Evolutionary conservation across 1,140 invertebrate species (phyloP), one percentile per base, ranked within the genome.

Genomic region (Drosophila trapezifrons): DNA sequence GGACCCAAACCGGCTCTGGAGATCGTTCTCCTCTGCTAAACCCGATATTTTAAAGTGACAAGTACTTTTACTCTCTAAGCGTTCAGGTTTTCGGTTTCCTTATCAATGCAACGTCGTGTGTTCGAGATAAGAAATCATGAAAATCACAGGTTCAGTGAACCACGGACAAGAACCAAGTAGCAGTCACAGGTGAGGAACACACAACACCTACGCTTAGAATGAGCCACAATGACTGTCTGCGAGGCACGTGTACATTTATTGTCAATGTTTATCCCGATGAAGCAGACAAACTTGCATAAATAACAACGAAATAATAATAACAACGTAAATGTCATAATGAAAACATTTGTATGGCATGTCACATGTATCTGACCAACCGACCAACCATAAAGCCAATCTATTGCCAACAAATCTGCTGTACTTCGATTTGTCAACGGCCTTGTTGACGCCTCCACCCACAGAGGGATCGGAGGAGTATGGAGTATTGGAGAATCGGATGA

Each of bases 321-420:
- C 54, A 25, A 54, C 72, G 62, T 64, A 42, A 63, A 79, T 42
- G 45, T 57, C 42, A 64, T 77, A 77, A 84, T 77, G 46, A 65
- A 85, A 55, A 54, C 72, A 79, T 84, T 84, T 69, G 58, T 84
- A 84, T 85, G 66, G 32, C 38, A 51, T 57, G 65, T 38, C 45
- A 32, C 58, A 37, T 20, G 13, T 35, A 42, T 42, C 55, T 51
- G 29, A 38, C 37, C 35, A 20, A 37, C 45, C 64, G 32, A 20
- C 59, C 59, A 49, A 64, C 59, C 46, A 67, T 69, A 37, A 71
- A 71, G 4, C 20, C 18, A 71, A 47, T 47, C 32, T 57, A 57
- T 71, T 20, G 42, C 37, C 35, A 32, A 49, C 64, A 65, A 65
- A 66, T 66, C 63, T 29, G 25, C 22, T 32, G 45, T 57, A 47